Evolutionary conservation across 2,113 vertebrate genomes (phyloP).

Genomic region (Ammodytes dubius): DNA sequence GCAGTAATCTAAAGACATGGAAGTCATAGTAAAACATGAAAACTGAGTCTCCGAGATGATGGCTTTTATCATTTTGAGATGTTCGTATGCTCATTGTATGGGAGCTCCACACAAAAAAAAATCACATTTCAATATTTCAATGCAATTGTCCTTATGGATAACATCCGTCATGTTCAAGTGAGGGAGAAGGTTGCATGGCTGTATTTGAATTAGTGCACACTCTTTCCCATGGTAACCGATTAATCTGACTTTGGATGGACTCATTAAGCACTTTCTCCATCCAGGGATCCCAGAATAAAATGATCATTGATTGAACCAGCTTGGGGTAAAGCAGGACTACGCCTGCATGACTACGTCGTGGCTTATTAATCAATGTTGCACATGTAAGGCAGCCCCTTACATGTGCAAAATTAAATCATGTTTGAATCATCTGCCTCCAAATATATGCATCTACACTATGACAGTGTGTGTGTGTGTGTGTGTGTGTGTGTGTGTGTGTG

Average conservation of each 20-base stretch:
- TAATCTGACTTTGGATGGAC: conserved; percentile 17
- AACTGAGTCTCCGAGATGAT: background rate
- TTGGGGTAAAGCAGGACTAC: conserved; percentile 16
- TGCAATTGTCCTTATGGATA: background rate
- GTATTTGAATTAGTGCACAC: conserved; percentile 9
- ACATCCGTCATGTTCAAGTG: background rate
- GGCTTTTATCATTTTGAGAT: background rate
- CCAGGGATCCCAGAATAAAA: conserved; percentile 6
- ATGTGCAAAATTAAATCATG: too few species aligned
- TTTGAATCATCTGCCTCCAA: conserved; percentile 11
- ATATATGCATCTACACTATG: background rate
- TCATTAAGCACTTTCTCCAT: conserved; percentile 25
- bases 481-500: conserved; percentile 7
- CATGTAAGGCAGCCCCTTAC: conserved; percentile 32
- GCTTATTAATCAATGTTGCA: conserved; percentile 33
- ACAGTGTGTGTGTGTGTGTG: background rate
- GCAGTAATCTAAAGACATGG: background rate
- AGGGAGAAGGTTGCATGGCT: background rate
- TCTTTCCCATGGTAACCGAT: background rate
- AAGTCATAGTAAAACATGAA: conserved; percentile 1
- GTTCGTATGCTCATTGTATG: background rate
- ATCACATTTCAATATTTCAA: background rate
- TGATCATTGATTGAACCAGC: conserved; percentile 11
- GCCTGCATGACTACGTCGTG: conserved; percentile 4
- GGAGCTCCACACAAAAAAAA: background rate